Evolutionary conservation across 2,797 vertebrate genomes (phyloP).

Genomic region (Tympanoctomys barrerae): DNA sequence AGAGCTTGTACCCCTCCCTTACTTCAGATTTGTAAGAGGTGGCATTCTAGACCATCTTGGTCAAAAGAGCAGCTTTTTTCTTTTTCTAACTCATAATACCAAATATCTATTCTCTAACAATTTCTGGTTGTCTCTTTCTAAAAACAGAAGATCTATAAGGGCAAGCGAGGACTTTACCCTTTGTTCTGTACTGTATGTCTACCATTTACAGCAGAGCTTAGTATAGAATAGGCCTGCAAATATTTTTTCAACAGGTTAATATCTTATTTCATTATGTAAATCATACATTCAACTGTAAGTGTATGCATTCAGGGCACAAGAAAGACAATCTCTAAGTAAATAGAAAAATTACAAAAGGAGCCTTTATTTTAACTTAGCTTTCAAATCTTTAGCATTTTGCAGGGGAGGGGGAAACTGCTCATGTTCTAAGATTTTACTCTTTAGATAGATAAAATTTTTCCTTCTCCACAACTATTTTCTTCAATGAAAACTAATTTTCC

Average conservation of each 20-base stretch:
- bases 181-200: neutral
- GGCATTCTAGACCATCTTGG: neutral
- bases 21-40: neutral
- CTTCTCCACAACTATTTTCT: neutral
- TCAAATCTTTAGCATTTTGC: neutral
- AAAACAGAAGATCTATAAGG: neutral
- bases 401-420: neutral
- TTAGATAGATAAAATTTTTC: neutral
- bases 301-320: neutral
- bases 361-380: slow-evolving; percentile 43
- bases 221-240: neutral
- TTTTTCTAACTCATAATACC: neutral
- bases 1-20: neutral
- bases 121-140: neutral
- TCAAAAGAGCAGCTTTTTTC: slow-evolving; percentile 11
- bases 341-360: neutral
- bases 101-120: neutral
- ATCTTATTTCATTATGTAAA: slow-evolving; percentile 21
- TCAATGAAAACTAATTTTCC: neutral
- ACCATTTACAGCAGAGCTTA: neutral
- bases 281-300: neutral
- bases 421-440: neutral
- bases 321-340: neutral
- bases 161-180: neutral
- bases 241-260: slow-evolving; percentile 4